phyloP scores from a whole-genome alignment of 2,797 vertebrate species.

The Sylvilagus floridanus region DNA sequence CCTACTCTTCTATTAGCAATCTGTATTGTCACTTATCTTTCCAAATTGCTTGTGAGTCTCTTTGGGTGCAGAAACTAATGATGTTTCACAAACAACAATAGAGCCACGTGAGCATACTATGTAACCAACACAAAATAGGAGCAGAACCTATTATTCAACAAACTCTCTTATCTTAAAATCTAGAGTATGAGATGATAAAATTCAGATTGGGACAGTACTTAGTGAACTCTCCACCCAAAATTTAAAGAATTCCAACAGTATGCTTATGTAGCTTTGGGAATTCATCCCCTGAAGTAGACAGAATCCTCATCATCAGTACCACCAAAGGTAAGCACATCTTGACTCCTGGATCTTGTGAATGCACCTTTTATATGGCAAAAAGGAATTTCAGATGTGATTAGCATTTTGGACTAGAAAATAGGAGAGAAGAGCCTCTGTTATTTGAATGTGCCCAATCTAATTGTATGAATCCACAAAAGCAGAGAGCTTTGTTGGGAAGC shows the following conservation, averaged over 20 bases:
- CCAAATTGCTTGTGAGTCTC: background rate
- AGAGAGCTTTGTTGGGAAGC: background rate
- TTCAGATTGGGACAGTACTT: background rate
- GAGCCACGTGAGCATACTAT: background rate
- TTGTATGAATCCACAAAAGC: background rate
- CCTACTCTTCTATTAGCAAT: background rate
- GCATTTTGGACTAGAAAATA: background rate
- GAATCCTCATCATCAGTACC: background rate
- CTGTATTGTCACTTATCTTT: background rate
- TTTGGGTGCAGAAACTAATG: background rate
- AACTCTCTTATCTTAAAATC: background rate
- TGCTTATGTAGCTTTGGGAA: background rate
- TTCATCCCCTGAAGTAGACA: background rate
- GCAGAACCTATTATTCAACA: background rate
- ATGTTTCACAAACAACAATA: background rate
- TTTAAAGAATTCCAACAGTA: background rate
- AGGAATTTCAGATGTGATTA: background rate
- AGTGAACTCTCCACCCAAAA: background rate
- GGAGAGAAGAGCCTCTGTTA: background rate
- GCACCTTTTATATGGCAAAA: background rate
- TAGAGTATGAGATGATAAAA: background rate
- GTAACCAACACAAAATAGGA: background rate
- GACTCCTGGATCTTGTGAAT: background rate
- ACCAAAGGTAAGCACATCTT: background rate
- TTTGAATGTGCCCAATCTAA: background rate